phyloP scores from a whole-genome alignment of 2,113 vertebrate species.

The Sander vitreus region DNA sequence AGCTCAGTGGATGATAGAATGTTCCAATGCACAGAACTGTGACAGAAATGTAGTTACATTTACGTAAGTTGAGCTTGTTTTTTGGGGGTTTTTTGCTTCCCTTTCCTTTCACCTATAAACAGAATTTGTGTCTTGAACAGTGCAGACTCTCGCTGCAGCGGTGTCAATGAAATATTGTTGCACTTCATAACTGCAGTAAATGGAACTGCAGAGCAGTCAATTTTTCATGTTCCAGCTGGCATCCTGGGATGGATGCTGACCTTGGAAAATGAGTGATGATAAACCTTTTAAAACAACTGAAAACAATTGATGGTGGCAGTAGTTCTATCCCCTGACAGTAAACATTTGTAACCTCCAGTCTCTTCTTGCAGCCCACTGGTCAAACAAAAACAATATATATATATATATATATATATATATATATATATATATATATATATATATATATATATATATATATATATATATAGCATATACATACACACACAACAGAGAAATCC shows the following conservation, averaged over 20 bases:
- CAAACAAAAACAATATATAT: background rate
- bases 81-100: background rate
- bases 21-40: background rate
- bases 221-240: conserved; percentile 20
- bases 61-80: too few relatives aligned
- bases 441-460: too few relatives aligned
- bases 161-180: conserved; percentile 33
- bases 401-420: too few relatives aligned
- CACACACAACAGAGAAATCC: too few relatives aligned
- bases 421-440: too few relatives aligned
- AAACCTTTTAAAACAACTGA: conserved; percentile 38
- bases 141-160: conserved; percentile 17
- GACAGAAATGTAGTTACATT: background rate
- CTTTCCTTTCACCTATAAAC: background rate
- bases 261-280: conserved; percentile 53
- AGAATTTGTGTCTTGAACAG: conserved; percentile 7
- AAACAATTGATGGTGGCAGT: conserved; percentile 14
- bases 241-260: conserved; percentile 35
- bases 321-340: background rate
- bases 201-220: conserved; percentile 28
- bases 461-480: too few relatives aligned
- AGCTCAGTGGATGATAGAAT: background rate
- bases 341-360: background rate
- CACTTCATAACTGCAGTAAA: conserved; percentile 30
- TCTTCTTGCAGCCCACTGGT: background rate